Evolutionary conservation across 2,888 invertebrate genomes (phyloP), one percentile per base, ranked within the genome.

Genomic region (Augochlorella aurata): DNA sequence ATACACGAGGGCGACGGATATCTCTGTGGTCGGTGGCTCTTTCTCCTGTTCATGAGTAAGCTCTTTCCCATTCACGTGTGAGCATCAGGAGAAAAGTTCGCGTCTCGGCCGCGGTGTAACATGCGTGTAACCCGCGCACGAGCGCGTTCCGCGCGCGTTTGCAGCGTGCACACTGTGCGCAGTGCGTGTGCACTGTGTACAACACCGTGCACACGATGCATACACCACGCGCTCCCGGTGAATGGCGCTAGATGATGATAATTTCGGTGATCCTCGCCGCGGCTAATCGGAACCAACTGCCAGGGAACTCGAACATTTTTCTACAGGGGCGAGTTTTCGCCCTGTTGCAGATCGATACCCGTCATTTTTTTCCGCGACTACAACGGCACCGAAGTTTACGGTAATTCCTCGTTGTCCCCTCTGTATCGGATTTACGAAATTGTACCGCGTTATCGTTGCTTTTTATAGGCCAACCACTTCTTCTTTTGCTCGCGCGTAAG

Each of bases 201-300:
- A 38, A 58, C 58, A 29, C 24, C 8, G 14, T 24, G 58, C 38
- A 38, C 38, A 38, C 38, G 38, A 4, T 38, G 38, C 38, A 7
- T 4, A 38, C 58, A 58, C 58, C 24, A 58, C 58, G 63, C 18
- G 29, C 58, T 67, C 72, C 50, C 47, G n/a, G 81, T 85, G 85
- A 85, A 85, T 85, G 85, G 84, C 81, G 84, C 84, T 79, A 74
- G 73, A 84, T 75, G 81, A 85, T 77, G 84, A 72, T 77, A 61
- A 78, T 79, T 84, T 81, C 84, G 73, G 14, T 52, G 84, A 81
- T 83, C 83, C 71, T 69, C 77, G 14, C 52, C 14, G 67, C 61
- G 77, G 65, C 58, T 47, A 49, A 77, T 63, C 79, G 76, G 70
- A 76, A 76, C 50, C 50, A 29, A 68, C 14, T 29, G 49, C 44